Conservation (phyloP, 92 coral and sea anemone genomes). For the Nematostella vectensis region DNA sequence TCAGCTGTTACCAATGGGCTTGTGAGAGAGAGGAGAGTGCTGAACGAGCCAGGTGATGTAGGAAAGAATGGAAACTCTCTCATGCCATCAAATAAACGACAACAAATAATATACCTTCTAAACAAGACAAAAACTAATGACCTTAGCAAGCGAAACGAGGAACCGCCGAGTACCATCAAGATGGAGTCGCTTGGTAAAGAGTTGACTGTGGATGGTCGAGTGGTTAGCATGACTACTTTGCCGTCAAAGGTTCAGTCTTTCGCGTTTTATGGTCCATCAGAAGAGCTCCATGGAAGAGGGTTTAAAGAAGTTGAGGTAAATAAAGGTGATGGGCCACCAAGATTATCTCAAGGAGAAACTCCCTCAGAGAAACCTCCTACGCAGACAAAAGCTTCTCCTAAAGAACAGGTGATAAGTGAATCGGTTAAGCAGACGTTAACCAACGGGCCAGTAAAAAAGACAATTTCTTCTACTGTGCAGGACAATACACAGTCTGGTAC, state of each 20-base stretch:
- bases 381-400: not conserved
- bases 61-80: constrained; percentile 4
- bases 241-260: constrained; percentile 10
- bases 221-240: constrained; percentile 10
- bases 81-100: constrained; percentile 48
- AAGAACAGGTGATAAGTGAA: not conserved
- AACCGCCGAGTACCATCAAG: constrained; percentile 19
- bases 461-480: not conserved
- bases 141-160: constrained; percentile 41
- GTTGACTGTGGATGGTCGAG: constrained; percentile 57
- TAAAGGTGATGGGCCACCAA: constrained; percentile 68
- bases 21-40: constrained; percentile 9
- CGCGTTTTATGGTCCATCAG: constrained; percentile 13
- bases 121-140: constrained; percentile 21
- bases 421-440: not conserved
- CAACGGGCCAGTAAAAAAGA: not conserved
- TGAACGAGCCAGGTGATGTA: constrained; percentile 29
- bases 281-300: constrained; percentile 35
- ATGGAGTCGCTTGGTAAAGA: constrained; percentile 65
- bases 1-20: constrained; percentile 7
- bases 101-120: constrained; percentile 52
- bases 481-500: not conserved
- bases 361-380: not conserved
- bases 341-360: not conserved
- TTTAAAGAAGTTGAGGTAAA: constrained; percentile 51